Evolutionary conservation across 1,140 invertebrate species (phyloP).

Genomic region (Drosophila carrolli): DNA sequence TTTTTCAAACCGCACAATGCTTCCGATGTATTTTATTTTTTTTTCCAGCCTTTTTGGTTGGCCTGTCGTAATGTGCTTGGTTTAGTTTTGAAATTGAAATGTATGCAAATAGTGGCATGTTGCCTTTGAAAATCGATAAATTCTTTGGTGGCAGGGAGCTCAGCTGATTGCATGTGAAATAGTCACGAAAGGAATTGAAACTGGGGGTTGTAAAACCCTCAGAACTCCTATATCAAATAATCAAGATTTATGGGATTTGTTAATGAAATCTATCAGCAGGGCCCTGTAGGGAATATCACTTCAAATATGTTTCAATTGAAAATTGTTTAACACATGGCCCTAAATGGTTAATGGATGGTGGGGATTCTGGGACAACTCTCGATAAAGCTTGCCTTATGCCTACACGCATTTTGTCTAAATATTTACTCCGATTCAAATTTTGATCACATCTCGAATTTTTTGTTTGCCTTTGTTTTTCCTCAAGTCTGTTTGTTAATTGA

Average conservation of each 20-base stretch:
- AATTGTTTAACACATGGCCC: conserved; percentile 20
- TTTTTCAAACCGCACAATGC: conserved; percentile 32
- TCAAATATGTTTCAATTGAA: conserved; percentile 39
- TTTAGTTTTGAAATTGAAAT: conserved; percentile 71
- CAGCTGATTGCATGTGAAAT: conserved; percentile 64
- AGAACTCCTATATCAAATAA: conserved; percentile 34
- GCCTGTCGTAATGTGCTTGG: conserved; percentile 42
- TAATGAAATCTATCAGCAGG: conserved; percentile 36
- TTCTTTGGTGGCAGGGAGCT: conserved; percentile 28
- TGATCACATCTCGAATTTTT: conserved; percentile 13
- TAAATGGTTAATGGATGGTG: not conserved
- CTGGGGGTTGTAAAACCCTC: conserved; percentile 9
- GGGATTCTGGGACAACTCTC: conserved; percentile 11
- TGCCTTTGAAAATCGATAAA: conserved; percentile 68
- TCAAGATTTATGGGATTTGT: conserved; percentile 65
- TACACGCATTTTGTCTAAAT: conserved; percentile 61
- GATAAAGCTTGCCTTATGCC: conserved; percentile 7
- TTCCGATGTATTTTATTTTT: conserved; percentile 22
- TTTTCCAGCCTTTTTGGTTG: conserved; percentile 40
- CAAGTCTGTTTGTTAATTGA: conserved; percentile 56
- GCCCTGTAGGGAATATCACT: conserved; percentile 2
- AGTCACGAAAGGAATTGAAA: conserved; percentile 22
- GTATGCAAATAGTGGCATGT: conserved; percentile 66
- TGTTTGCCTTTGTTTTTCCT: conserved; percentile 25
- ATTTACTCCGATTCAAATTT: conserved; percentile 58